phyloP scores from a whole-genome alignment of 2,888 invertebrate genomes.

The Crossocerus cetratus region DNA sequence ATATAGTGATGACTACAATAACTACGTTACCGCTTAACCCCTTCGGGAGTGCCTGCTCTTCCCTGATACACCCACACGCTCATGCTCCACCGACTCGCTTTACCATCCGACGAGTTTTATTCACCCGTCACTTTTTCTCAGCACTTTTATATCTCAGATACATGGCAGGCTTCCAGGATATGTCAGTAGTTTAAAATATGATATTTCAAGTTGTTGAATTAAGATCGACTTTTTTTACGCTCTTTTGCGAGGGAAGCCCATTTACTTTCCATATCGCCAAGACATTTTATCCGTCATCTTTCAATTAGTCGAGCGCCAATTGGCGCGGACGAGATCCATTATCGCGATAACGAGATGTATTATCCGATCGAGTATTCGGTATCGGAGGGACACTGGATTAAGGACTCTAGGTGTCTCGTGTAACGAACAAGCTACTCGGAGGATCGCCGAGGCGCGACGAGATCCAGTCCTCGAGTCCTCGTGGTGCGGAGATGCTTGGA shows the following conservation, averaged over 20 bases:
- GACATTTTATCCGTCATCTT: no score
- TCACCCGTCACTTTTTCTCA: neutral
- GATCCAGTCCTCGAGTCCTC: neutral
- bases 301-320: no score
- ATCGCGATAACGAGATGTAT: no score
- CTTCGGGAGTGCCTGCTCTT: conserved; percentile 41
- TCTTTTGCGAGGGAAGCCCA: neutral
- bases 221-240: neutral
- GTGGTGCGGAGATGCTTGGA: neutral
- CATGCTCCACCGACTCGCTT: neutral
- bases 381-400: neutral
- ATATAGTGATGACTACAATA: conserved; percentile 52
- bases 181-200: no score
- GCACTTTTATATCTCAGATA: no score
- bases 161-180: no score
- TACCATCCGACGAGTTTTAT: neutral
- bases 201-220: no score
- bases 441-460: conserved; percentile 2
- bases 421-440: neutral
- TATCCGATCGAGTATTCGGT: neutral
- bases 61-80: conserved; percentile 23
- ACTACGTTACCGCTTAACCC: conserved; percentile 48
- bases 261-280: neutral
- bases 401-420: neutral
- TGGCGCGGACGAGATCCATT: no score